Evolutionary conservation across 37 sponge, comb jelly and placozoan species (phyloP).

Genomic region (Axinella damicornis): DNA sequence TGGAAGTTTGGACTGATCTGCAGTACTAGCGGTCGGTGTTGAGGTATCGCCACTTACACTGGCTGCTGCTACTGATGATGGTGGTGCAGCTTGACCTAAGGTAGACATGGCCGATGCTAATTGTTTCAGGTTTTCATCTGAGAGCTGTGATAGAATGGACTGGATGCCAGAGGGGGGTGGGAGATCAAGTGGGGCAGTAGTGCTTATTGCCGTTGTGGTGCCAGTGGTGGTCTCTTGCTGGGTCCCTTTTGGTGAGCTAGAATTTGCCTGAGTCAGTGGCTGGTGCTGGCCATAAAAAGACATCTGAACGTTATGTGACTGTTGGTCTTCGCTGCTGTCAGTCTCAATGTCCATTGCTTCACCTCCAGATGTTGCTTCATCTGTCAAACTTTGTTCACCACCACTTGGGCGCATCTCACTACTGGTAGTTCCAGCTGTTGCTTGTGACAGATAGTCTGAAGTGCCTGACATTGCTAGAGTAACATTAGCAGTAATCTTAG

Average conservation of each 20-base stretch:
- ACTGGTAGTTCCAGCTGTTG: too few species aligned
- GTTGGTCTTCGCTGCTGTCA: background rate
- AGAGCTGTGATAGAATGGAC: conserved; percentile 51
- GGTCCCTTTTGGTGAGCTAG: background rate
- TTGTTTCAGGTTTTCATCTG: conserved; percentile 60
- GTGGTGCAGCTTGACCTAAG: background rate
- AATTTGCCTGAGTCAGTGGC: background rate
- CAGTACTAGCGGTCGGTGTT: too few species aligned
- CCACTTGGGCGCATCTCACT: background rate
- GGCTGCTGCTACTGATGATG: background rate
- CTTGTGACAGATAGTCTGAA: too few species aligned
- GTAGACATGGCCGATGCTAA: conserved; percentile 63
- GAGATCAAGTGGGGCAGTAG: background rate
- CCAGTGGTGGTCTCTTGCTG: background rate
- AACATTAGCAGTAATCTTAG: background rate
- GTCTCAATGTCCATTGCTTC: background rate
- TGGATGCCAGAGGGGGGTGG: background rate
- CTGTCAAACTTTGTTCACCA: background rate
- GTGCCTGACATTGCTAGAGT: too few species aligned
- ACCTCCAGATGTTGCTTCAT: background rate
- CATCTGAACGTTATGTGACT: conserved; percentile 19
- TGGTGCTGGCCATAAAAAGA: conserved; percentile 52
- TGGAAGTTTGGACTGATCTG: too few species aligned
- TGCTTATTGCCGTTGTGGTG: background rate
- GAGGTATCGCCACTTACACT: too few species aligned